Evolutionary conservation across 2,888 invertebrate genomes (phyloP).

Genomic region (Epiblema foenella): DNA sequence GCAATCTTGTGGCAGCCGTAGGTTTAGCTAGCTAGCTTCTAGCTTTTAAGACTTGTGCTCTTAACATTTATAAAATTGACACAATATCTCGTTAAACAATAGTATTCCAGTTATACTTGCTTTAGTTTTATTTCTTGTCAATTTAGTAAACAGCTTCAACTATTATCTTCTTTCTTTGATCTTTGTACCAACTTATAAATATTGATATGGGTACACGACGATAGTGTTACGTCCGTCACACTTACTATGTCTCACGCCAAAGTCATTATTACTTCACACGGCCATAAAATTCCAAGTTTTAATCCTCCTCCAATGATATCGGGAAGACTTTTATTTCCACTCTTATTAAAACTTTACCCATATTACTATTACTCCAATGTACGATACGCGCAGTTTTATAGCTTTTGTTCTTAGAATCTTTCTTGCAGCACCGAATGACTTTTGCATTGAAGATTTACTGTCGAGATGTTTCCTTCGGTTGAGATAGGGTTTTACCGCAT

Average conservation of each 20-base stretch:
- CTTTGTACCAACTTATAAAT: too few relatives aligned
- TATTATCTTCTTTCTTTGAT: too few relatives aligned
- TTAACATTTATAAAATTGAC: too few relatives aligned
- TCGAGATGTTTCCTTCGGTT: constrained; percentile 34
- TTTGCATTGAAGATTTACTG: constrained; percentile 43
- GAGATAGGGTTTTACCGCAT: constrained; percentile 21
- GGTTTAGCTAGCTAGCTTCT: too few relatives aligned
- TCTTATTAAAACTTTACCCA: constrained; percentile 77
- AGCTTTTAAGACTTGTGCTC: too few relatives aligned
- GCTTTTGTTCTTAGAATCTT: constrained; percentile 63
- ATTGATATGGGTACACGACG: too few relatives aligned
- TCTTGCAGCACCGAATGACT: constrained; percentile 43
- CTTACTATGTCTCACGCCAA: background rate
- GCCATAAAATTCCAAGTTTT: constrained; percentile 61
- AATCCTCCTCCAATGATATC: constrained; percentile 72
- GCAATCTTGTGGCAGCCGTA: too few relatives aligned
- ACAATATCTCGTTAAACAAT: too few relatives aligned
- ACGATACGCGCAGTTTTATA: constrained; percentile 67
- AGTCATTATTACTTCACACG: constrained; percentile 43
- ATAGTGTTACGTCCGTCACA: background rate
- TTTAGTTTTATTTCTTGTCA: too few relatives aligned
- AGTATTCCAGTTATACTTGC: too few relatives aligned
- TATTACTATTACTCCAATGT: constrained; percentile 70
- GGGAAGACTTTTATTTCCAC: constrained; percentile 68
- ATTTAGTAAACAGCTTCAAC: too few relatives aligned